phyloP scores from a whole-genome alignment of 2,113 vertebrate genomes.

The Corydoras sp. region DNA sequence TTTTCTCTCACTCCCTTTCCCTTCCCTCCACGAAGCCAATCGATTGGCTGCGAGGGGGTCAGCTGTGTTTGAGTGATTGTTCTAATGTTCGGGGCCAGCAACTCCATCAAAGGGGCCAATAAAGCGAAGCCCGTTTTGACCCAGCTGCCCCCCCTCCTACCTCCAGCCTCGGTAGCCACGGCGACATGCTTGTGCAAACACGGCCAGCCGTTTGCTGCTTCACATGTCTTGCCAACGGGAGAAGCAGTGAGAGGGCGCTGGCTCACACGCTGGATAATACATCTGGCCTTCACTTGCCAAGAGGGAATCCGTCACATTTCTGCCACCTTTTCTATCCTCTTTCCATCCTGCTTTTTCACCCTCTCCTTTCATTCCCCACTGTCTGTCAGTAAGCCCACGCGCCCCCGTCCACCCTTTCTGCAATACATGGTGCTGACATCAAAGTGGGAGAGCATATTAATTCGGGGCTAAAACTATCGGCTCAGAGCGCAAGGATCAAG shows the following conservation, averaged over 20 bases:
- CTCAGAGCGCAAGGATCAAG: conserved; percentile 42
- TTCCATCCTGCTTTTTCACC: conserved; percentile 23
- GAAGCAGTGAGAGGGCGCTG: conserved; percentile 27
- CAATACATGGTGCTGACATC: conserved; percentile 62
- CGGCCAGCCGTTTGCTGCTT: conserved; percentile 46
- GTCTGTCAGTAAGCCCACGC: conserved; percentile 27
- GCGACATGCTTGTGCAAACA: conserved; percentile 64
- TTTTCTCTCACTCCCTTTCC: conserved; percentile 39
- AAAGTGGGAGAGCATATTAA: conserved; percentile 61
- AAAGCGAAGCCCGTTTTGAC: conserved; percentile 44
- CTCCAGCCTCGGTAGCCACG: conserved; percentile 49
- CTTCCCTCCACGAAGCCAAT: conserved; percentile 52
- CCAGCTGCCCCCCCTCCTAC: conserved; percentile 55
- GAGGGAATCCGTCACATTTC: conserved; percentile 62
- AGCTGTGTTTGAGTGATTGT: conserved; percentile 64
- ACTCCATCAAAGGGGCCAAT: conserved; percentile 55
- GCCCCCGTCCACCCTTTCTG: conserved; percentile 38
- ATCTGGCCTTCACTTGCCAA: conserved; percentile 59
- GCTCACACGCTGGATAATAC: conserved; percentile 59
- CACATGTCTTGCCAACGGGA: conserved; percentile 53
- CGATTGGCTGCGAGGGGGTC: conserved; percentile 64
- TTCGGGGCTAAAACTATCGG: conserved; percentile 51
- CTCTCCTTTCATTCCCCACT: conserved; percentile 31
- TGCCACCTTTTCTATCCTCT: conserved; percentile 52
- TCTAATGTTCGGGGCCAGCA: conserved; percentile 59